Percentiles rank a stretch among this genome's conserved stretches.
Conservation (phyloP, 2,113 vertebrate species). For the Lucifuga dentata region DNA sequence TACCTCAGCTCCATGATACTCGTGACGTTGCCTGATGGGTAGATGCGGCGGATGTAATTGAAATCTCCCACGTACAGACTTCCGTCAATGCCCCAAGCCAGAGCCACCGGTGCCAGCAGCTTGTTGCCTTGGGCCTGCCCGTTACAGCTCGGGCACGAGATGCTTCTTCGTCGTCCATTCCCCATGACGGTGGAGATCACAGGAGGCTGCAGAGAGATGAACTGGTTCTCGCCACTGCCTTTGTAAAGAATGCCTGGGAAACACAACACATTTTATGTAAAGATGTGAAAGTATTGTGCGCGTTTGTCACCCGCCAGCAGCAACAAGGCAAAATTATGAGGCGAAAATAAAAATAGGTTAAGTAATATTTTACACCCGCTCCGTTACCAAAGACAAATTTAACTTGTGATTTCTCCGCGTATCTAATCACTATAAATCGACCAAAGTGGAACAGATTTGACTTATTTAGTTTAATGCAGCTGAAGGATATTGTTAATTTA, state of each 20-base stretch:
- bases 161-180: slow-evolving; percentile 94
- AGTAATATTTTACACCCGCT: too few species aligned
- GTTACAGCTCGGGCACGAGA: slow-evolving; percentile 98
- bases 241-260: slow-evolving; percentile 95
- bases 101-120: slow-evolving; percentile 92
- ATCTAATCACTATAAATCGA: too few species aligned
- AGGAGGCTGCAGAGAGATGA: slow-evolving; percentile 96
- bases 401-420: too few species aligned
- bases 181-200: slow-evolving; percentile 98
- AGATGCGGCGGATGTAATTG: slow-evolving; percentile 97
- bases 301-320: neutral
- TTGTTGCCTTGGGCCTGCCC: slow-evolving; percentile 98
- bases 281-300: slow-evolving; percentile 14
- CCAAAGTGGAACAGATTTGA: too few species aligned
- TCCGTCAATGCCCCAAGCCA: slow-evolving; percentile 95
- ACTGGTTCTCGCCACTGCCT: slow-evolving; percentile 96
- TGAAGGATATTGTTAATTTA: too few species aligned
- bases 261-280: slow-evolving; percentile 28
- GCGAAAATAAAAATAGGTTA: neutral
- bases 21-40: slow-evolving; percentile 95
- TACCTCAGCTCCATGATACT: slow-evolving; percentile 98
- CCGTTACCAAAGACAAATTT: too few species aligned
- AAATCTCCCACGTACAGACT: slow-evolving; percentile 98
- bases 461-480: too few species aligned
- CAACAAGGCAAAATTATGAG: neutral